phyloP scores from a whole-genome alignment of 2,113 vertebrate genomes.

The Lophotis ruficrista region DNA sequence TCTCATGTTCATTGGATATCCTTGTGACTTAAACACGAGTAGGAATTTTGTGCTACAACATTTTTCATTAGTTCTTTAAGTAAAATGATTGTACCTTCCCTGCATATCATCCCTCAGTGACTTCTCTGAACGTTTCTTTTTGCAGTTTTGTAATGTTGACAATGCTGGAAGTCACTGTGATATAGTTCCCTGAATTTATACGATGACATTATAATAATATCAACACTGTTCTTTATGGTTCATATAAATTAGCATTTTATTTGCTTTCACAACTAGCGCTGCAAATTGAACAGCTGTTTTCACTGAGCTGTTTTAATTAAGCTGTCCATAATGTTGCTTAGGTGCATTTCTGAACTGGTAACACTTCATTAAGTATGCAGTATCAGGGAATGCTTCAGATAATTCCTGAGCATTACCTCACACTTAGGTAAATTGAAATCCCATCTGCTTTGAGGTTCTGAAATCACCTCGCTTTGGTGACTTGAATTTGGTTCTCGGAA shows the following conservation, averaged over 20 bases:
- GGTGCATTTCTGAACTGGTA: slow-evolving; percentile 7
- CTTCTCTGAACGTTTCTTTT: neutral
- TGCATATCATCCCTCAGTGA: neutral
- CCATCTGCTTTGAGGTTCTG: neutral
- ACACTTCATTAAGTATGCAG: slow-evolving; percentile 4
- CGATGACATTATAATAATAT: slow-evolving; percentile 27
- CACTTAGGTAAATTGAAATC: slow-evolving; percentile 37
- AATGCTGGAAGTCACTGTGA: neutral
- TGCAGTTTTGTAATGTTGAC: neutral
- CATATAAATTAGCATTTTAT: slow-evolving; percentile 50
- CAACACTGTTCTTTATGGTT: neutral
- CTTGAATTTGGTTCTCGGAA: slow-evolving; percentile 11
- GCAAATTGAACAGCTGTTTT: slow-evolving; percentile 54
- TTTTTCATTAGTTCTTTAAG: neutral
- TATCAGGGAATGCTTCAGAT: slow-evolving; percentile 13
- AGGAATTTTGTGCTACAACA: neutral
- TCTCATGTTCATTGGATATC: neutral
- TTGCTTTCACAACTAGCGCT: neutral
- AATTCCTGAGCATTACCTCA: slow-evolving; percentile 26
- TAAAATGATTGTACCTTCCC: neutral
- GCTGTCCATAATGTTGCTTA: slow-evolving; percentile 6
- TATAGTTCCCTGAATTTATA: neutral
- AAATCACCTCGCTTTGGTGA: slow-evolving; percentile 5
- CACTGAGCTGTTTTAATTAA: slow-evolving; percentile 49
- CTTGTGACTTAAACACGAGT: neutral